These are phyloP conservation scores for Lasioglossum calceatum DNA, from an alignment of 2,888 invertebrate genomes.

Conservation along the genomic window DNA sequence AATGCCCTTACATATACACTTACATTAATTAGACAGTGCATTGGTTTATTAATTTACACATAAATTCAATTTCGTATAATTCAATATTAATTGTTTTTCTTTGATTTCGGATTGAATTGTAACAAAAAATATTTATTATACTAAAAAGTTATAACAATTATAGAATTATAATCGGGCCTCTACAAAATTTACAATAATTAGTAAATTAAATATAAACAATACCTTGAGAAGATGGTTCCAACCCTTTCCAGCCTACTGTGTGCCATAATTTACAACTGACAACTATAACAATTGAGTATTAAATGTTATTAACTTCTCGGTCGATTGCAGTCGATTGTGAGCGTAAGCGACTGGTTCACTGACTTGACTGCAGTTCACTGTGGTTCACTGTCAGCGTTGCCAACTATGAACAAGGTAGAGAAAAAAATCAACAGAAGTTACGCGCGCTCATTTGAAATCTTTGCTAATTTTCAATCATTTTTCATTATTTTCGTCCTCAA, in stretches of 20 bases:
- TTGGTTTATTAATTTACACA: neutral
- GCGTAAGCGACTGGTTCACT: neutral
- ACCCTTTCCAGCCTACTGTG: constrained; percentile 80
- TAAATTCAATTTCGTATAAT: neutral
- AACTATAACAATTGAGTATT: neutral
- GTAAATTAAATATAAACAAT: constrained; percentile 27
- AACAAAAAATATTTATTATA: neutral
- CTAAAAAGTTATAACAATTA: neutral
- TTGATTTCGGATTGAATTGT: neutral
- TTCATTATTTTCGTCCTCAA: neutral
- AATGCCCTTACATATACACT: too few relatives aligned
- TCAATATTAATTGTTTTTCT: neutral
- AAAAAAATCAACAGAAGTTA: neutral
- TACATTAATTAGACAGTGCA: neutral
- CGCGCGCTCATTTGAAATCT: neutral
- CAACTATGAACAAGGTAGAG: neutral
- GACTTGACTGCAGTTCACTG: too few relatives aligned
- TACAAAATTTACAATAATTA: neutral
- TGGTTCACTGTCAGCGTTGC: neutral
- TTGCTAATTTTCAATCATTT: neutral
- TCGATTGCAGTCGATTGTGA: neutral
- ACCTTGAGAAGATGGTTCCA: constrained; percentile 82
- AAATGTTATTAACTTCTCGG: neutral
- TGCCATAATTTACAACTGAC: constrained; percentile 75
- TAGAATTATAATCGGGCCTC: constrained; percentile 6